Percentiles rank a stretch among this genome's conserved stretches.
Evolutionary conservation across 2,113 vertebrate genomes (phyloP).

Genomic region (Tor tambroides): DNA sequence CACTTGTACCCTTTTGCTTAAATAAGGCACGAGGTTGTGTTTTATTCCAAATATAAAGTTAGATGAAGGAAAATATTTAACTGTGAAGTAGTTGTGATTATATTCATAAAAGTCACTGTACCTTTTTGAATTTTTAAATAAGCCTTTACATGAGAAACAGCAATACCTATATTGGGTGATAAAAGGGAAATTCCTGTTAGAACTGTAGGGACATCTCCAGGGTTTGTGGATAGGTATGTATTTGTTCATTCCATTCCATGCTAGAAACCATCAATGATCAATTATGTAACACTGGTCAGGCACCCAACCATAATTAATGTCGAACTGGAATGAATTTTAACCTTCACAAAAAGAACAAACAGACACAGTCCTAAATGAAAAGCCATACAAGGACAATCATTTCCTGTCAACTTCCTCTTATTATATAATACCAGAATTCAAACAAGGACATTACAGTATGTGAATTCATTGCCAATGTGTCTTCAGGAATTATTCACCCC

Average conservation of each 20-base stretch:
- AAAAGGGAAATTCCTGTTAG: not conserved
- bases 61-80: not conserved
- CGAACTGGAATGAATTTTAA: conserved; percentile 39
- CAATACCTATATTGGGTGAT: not conserved
- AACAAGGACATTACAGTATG: not conserved
- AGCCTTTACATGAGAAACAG: no score
- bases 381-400: not conserved
- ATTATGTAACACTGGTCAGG: conserved; percentile 58
- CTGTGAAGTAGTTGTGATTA: not conserved
- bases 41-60: not conserved
- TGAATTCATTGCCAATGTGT: not conserved
- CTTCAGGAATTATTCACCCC: not conserved
- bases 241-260: conserved; percentile 54
- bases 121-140: not conserved
- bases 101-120: not conserved
- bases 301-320: conserved; percentile 63
- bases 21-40: not conserved
- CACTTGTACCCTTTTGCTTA: not conserved
- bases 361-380: conserved; percentile 32
- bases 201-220: not conserved
- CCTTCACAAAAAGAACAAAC: conserved; percentile 65
- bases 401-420: not conserved
- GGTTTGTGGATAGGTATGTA: not conserved
- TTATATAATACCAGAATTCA: conserved; percentile 29
- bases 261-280: conserved; percentile 61